phyloP scores from a whole-genome alignment of 2,888 invertebrate species.

The Choristoneura rosaceana region DNA sequence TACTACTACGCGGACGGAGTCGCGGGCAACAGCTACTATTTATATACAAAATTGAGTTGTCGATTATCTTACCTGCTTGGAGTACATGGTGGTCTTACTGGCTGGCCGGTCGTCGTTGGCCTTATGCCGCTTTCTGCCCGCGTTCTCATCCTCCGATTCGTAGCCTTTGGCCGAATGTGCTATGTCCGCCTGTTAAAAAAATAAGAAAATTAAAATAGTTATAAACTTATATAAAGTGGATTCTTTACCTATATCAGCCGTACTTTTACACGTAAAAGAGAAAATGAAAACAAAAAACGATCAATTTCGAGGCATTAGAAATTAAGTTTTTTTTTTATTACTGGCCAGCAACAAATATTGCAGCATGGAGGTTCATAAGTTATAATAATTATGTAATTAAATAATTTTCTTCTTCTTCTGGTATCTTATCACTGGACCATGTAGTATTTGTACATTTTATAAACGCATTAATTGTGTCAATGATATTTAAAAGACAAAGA shows the following conservation, averaged over 20 bases:
- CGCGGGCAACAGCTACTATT: too few species aligned
- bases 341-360: background rate
- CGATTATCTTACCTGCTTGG: slow-evolving; percentile 86
- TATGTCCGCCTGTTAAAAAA: slow-evolving; percentile 86
- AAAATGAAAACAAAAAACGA: background rate
- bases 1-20: too few species aligned
- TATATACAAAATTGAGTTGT: too few species aligned
- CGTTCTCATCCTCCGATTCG: slow-evolving; percentile 93
- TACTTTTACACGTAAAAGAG: background rate
- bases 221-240: background rate
- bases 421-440: too few species aligned
- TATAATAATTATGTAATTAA: too few species aligned
- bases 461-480: too few species aligned
- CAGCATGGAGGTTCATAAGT: background rate
- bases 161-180: slow-evolving; percentile 89
- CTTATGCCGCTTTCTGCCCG: slow-evolving; percentile 88
- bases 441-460: too few species aligned
- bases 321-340: slow-evolving; percentile 2
- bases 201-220: background rate
- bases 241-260: background rate
- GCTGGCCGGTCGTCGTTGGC: slow-evolving; percentile 84
- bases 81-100: slow-evolving; percentile 89
- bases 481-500: too few species aligned
- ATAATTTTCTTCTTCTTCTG: too few species aligned
- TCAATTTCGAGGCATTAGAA: background rate